Evolutionary conservation across 2,888 invertebrate genomes (phyloP).

Genomic region (Sturmia bella): DNA sequence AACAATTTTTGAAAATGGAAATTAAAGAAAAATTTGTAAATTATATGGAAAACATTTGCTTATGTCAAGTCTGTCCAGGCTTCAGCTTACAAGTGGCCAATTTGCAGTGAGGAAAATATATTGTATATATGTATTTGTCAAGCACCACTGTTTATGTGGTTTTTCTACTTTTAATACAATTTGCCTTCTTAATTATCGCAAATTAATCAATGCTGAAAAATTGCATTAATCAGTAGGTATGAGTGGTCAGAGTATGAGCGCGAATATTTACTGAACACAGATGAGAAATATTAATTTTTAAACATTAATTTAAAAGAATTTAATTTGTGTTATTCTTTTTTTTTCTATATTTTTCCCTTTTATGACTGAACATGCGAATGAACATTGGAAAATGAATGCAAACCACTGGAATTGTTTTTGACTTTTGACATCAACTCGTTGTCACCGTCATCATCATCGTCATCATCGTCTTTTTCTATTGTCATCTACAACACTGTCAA

Average conservation of each 20-base stretch:
- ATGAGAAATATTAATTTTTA: conserved; percentile 34
- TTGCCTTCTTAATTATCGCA: conserved; percentile 55
- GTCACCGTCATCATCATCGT: conserved; percentile 26
- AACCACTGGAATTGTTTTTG: conserved; percentile 52
- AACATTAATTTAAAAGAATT: conserved; percentile 27
- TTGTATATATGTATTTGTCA: not conserved
- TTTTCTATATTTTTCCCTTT: conserved; percentile 1
- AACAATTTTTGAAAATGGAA: too few relatives aligned
- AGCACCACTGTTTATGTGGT: not conserved
- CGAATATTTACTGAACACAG: conserved; percentile 31
- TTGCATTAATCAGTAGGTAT: conserved; percentile 9
- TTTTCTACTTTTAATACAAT: not conserved
- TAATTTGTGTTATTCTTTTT: not conserved
- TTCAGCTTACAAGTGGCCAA: too few relatives aligned
- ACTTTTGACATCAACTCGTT: conserved; percentile 54
- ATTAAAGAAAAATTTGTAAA: too few relatives aligned
- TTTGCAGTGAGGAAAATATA: not conserved
- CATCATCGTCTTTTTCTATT: conserved; percentile 8
- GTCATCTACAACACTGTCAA: not conserved
- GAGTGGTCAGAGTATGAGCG: too few relatives aligned
- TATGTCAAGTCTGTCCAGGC: too few relatives aligned
- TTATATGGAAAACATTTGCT: too few relatives aligned
- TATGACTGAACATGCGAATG: conserved; percentile 27
- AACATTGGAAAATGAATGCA: conserved; percentile 27
- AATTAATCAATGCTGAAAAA: conserved; percentile 60